phyloP scores from a whole-genome alignment of 1,140 invertebrate genomes.

The Nylanderia fulva region DNA sequence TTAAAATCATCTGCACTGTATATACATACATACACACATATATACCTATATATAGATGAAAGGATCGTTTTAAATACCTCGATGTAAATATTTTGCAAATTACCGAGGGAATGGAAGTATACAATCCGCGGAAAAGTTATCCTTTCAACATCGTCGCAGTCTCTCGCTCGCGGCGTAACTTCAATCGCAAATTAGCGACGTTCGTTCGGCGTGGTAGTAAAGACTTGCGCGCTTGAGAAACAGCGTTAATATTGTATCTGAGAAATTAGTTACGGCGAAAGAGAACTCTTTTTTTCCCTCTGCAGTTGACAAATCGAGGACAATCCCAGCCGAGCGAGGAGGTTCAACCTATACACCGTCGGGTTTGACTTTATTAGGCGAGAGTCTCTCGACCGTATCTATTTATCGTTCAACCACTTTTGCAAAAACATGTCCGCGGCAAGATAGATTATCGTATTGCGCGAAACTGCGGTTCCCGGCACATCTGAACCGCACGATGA shows the following conservation, averaged over 20 bases:
- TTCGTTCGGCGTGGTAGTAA: conserved; percentile 6
- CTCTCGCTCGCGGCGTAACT: background rate
- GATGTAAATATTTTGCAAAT: background rate
- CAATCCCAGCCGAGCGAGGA: conserved; percentile 27
- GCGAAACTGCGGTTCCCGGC: conserved; percentile 28
- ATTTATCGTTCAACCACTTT: conserved; percentile 67
- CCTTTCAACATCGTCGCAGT: background rate
- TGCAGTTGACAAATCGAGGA: conserved; percentile 45
- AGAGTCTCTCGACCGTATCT: background rate
- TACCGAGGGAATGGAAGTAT: background rate
- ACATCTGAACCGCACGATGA: conserved; percentile 67
- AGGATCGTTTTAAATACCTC: background rate
- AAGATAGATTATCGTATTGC: conserved; percentile 62
- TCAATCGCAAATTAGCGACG: background rate
- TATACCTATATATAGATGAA: too few relatives aligned
- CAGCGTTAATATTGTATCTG: conserved; percentile 19
- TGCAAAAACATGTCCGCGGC: conserved; percentile 57
- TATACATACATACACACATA: too few relatives aligned
- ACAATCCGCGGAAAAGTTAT: background rate
- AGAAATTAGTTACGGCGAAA: background rate
- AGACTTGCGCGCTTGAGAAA: conserved; percentile 38
- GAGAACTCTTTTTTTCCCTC: background rate
- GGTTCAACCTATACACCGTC: conserved; percentile 33
- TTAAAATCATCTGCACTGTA: too few relatives aligned
- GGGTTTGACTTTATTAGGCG: conserved; percentile 38